A percentile compares a stretch with the other conserved stretches of the same genome.
Conservation (phyloP, 1,140 invertebrate species). For the Meloidogyne hapla region DNA sequence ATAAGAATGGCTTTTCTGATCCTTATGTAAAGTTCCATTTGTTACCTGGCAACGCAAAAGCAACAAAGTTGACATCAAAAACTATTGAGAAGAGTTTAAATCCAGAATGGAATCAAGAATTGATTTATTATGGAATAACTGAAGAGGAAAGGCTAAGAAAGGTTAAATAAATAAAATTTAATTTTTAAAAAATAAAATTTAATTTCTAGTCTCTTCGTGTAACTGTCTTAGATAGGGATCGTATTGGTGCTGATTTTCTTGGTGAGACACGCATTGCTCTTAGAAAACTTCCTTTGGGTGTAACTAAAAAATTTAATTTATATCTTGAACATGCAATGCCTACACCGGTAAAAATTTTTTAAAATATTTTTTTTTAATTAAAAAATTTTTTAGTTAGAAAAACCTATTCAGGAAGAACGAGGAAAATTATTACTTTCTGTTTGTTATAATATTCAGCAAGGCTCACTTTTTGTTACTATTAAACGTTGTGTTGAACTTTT, state of each 20-base stretch:
- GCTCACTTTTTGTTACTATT: constrained; percentile 76
- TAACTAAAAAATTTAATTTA: constrained; percentile 71
- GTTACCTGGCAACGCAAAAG: constrained; percentile 74
- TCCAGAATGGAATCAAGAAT: constrained; percentile 87
- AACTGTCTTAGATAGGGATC: constrained; percentile 76
- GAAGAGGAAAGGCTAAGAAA: constrained; percentile 71
- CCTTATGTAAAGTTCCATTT: constrained; percentile 86
- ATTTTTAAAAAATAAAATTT: constrained; percentile 65
- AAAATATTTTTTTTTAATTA: constrained; percentile 17
- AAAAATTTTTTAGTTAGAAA: constrained; percentile 62
- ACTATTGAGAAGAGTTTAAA: constrained; percentile 87
- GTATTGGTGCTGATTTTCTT: constrained; percentile 79
- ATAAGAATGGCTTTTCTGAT: constrained; percentile 83
- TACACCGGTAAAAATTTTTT: constrained; percentile 63
- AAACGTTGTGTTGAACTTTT: constrained; percentile 77
- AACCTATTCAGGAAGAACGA: constrained; percentile 68
- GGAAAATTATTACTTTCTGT: constrained; percentile 79
- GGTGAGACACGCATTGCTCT: constrained; percentile 75
- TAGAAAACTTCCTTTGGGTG: constrained; percentile 71
- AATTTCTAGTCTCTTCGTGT: constrained; percentile 73
- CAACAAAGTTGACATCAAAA: constrained; percentile 78
- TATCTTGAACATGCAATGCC: constrained; percentile 70
- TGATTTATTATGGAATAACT: constrained; percentile 83
- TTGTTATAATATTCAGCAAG: constrained; percentile 76
- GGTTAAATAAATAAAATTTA: not conserved